Evolutionary conservation across 1,140 invertebrate genomes (phyloP).

Genomic region (Temnothorax nylanderi): DNA sequence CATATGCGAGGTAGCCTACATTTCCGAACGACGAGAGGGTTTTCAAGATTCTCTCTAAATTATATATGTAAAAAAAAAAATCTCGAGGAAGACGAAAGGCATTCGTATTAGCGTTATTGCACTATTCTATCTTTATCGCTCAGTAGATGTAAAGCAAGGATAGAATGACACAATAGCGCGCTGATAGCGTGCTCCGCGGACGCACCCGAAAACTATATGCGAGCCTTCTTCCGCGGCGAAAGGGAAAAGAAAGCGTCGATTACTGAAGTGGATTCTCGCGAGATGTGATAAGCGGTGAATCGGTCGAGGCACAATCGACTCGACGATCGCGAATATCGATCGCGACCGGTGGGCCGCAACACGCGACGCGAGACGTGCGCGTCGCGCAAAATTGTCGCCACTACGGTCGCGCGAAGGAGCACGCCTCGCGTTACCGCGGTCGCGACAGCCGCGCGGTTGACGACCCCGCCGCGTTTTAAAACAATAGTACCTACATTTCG

Average conservation of each 20-base stretch:
- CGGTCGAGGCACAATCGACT: not conserved
- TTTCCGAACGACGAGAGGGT: not conserved
- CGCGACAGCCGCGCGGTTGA: not conserved
- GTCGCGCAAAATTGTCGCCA: not conserved
- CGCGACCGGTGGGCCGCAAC: not conserved
- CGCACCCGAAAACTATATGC: no score
- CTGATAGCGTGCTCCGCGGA: no score
- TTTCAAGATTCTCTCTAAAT: not conserved
- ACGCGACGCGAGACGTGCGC: no score
- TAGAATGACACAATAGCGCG: no score
- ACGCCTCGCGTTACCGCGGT: not conserved
- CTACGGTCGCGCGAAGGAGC: not conserved
- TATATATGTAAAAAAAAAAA: not conserved
- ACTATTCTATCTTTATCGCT: no score
- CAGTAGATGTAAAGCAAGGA: no score
- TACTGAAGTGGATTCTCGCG: not conserved
- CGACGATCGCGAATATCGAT: not conserved
- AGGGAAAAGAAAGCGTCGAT: no score
- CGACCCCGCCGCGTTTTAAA: conserved; percentile 17
- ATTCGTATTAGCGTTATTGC: not conserved
- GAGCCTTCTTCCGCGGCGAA: no score
- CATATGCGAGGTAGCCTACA: no score
- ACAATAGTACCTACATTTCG: conserved; percentile 30
- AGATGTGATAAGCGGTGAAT: not conserved
- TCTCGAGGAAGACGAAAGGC: not conserved